Conservation (phyloP, 2,888 invertebrate genomes). For the Molorchus minor region DNA sequence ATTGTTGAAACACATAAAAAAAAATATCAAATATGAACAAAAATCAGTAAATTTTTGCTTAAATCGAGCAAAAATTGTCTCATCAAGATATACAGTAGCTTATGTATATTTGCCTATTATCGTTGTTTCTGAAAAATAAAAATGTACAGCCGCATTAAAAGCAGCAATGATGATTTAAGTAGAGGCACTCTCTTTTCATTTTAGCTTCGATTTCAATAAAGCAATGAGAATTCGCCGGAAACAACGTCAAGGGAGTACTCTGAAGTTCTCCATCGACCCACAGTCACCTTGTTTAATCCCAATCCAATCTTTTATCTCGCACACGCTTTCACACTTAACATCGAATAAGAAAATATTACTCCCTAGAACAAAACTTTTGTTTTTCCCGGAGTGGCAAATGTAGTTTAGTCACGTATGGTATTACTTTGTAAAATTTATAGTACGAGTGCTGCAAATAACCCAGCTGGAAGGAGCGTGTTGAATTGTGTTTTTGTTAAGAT, state of each 20-base stretch:
- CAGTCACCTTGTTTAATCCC: conserved; percentile 62
- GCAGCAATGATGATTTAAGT: too few species aligned
- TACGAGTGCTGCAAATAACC: conserved; percentile 9
- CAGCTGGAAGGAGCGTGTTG: too few species aligned
- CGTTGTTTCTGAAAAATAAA: too few species aligned
- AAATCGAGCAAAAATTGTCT: too few species aligned
- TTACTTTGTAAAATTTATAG: conserved; percentile 34
- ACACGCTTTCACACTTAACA: conserved; percentile 63
- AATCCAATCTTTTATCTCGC: conserved; percentile 64
- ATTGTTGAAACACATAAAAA: too few species aligned
- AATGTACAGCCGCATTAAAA: too few species aligned
- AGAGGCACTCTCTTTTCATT: too few species aligned
- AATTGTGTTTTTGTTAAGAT: too few species aligned
- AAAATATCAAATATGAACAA: too few species aligned
- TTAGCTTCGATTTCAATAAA: conserved; percentile 46
- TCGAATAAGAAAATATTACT: conserved; percentile 60
- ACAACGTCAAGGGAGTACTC: conserved; percentile 49
- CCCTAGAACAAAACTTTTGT: conserved; percentile 52
- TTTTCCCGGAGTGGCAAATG: conserved; percentile 45
- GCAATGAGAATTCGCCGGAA: conserved; percentile 46
- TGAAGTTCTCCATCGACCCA: conserved; percentile 45
- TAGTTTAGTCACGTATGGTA: conserved; percentile 44
- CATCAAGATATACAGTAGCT: too few species aligned
- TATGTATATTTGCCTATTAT: too few species aligned
- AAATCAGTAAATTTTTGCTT: too few species aligned